phyloP scores from a whole-genome alignment of 1,140 invertebrate species.

The Cydia strobilella region DNA sequence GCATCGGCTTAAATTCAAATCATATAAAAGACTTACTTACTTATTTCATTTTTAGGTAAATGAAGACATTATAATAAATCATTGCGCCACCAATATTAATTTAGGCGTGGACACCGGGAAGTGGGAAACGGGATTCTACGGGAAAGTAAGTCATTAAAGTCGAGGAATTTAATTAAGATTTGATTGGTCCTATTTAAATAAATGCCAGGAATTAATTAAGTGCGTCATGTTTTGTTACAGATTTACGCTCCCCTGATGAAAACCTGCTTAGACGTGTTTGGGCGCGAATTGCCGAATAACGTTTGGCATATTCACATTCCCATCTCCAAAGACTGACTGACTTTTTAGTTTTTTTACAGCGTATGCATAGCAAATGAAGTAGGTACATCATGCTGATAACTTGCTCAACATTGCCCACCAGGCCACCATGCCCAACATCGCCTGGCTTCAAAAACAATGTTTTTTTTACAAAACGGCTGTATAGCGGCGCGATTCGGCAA shows the following conservation, averaged over 20 bases:
- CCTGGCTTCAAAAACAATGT: too few species aligned
- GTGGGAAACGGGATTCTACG: constrained; percentile 66
- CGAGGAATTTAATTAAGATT: constrained; percentile 20
- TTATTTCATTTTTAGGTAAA: constrained; percentile 70
- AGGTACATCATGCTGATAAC: too few species aligned
- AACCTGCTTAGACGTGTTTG: constrained; percentile 68
- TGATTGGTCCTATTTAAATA: constrained; percentile 1
- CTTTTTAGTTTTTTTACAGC: not conserved
- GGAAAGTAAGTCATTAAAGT: constrained; percentile 55
- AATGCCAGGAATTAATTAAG: constrained; percentile 15
- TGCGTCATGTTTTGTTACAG: constrained; percentile 44
- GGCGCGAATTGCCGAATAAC: constrained; percentile 64
- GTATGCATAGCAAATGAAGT: too few species aligned
- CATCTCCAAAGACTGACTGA: constrained; percentile 33
- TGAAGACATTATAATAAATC: constrained; percentile 67
- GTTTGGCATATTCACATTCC: constrained; percentile 71
- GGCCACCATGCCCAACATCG: too few species aligned
- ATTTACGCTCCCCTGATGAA: constrained; percentile 66
- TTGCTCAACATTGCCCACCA: too few species aligned
- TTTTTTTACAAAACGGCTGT: too few species aligned
- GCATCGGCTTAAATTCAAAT: too few species aligned
- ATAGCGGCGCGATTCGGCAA: too few species aligned
- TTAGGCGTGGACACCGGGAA: constrained; percentile 58
- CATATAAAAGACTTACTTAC: constrained; percentile 1
- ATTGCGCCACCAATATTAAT: constrained; percentile 72